These are phyloP conservation scores for Theodoxus fluviatilis DNA, from an alignment of 2,888 invertebrate species.

Conservation along the genomic window DNA sequence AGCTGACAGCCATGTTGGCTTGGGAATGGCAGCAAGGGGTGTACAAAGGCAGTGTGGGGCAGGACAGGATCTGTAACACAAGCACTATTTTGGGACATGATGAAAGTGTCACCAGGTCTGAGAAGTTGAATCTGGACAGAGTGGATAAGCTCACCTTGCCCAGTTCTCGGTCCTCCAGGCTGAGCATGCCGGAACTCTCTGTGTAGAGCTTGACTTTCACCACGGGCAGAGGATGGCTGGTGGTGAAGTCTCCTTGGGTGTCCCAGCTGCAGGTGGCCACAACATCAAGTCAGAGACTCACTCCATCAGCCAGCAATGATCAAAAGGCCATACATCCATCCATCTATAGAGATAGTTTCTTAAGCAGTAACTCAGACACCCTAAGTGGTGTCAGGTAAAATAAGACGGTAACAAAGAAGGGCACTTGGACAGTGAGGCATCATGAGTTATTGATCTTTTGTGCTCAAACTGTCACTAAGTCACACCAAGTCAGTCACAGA, in stretches of 20 bases:
- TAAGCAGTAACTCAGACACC: background rate
- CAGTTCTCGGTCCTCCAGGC: conserved; percentile 98
- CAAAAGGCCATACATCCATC: background rate
- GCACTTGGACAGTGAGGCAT: no score
- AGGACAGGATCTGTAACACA: no score
- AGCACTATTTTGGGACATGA: no score
- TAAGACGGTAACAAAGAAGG: background rate
- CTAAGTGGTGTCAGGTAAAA: background rate
- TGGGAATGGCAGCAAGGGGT: no score
- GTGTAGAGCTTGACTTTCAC: conserved; percentile 98
- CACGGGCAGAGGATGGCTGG: conserved; percentile 93
- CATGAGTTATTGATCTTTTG: no score
- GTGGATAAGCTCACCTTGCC: conserved; percentile 77
- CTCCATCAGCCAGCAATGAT: no score
- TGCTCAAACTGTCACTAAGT: no score
- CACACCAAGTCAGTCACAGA: no score
- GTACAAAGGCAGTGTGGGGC: no score
- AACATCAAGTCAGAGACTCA: background rate
- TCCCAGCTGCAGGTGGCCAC: conserved; percentile 81
- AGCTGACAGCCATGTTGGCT: no score
- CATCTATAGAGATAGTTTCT: background rate
- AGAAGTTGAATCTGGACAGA: no score
- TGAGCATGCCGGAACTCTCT: conserved; percentile 95
- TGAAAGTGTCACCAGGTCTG: no score
- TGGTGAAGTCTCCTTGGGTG: conserved; percentile 98